Base-by-base conservation (phyloP, 2,888 invertebrate genomes). In the Drosophila kanekoi region DNA sequence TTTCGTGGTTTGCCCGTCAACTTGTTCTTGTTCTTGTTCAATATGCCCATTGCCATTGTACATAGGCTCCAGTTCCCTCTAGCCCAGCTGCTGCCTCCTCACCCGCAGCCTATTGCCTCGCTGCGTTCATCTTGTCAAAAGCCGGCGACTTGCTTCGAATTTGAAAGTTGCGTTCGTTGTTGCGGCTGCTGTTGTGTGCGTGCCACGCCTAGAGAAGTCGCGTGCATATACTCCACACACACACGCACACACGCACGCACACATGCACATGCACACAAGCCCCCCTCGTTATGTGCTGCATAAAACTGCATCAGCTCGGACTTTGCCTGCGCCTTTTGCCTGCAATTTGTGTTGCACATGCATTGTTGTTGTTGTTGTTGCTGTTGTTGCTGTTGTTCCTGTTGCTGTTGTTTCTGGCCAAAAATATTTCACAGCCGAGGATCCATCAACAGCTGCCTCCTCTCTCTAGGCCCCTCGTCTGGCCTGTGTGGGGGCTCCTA, bases 1-100 rank as follows among this genome's bases (percentile, higher is more conserved):
- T 80, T 84, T 89, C 78, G 89, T 87, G 89, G 86, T 76, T 84
- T 82, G 60, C 69, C 62, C 81, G 68, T 88, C 80, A 80, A 79
- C 65, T 86, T 76, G 65, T 66, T 63, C 62, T 65, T 56, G 71
- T 58, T 37, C 72, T 74, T 71, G 65, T 63, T 61, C 68, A 68
- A 62, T 68, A 10, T 32, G 54, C 37, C 62, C 35, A 28, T 28
- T 20, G n/a, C 18, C 33, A 10, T 28, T 41, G 33, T 82, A 86
- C 65, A 83, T 83, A 81, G 64, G 81, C 70, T 16, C 28, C 35
- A 14, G 10, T 23, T 11, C 9, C 23, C 4, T 13, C 28, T 23
- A 23, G 23, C 23, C 6, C 5, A 18, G 20, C 20, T 20, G 20
- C 20, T 10, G 11, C 40, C 18, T 37, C 14, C 6, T 37, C 18